Conservation (phyloP, 2,888 invertebrate species). For the Saturnia japonica region DNA sequence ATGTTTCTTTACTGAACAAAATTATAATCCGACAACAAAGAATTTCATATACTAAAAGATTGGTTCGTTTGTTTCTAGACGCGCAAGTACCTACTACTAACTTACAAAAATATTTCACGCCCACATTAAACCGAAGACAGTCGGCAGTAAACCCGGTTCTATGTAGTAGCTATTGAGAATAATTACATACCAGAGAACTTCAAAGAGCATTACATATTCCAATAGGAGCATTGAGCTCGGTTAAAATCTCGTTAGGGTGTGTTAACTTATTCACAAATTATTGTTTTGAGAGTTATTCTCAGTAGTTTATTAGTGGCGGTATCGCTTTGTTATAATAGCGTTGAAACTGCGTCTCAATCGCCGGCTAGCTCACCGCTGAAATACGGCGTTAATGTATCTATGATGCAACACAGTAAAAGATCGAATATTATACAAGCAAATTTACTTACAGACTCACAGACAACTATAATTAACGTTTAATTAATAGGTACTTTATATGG, state of each 20-base stretch:
- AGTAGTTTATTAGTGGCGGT: constrained; percentile 6
- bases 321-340: neutral
- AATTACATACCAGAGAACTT: constrained; percentile 18
- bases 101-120: constrained; percentile 24
- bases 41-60: constrained; percentile 5
- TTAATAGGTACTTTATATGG: neutral
- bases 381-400: neutral
- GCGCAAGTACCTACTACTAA: constrained; percentile 6
- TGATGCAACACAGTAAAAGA: neutral
- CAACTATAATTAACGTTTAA: neutral
- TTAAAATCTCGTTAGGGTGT: constrained; percentile 6
- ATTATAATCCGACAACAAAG: neutral
- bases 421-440: neutral
- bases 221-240: constrained; percentile 14
- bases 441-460: neutral
- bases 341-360: neutral
- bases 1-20: neutral
- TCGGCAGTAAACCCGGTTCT: constrained; percentile 24
- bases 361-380: neutral
- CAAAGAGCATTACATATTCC: constrained; percentile 21
- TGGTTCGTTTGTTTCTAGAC: constrained; percentile 13
- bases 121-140: constrained; percentile 21
- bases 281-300: constrained; percentile 6
- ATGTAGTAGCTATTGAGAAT: constrained; percentile 20
- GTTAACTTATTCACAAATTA: constrained; percentile 8